Evolutionary conservation across 2,113 vertebrate species (phyloP).

Genomic region (Xiphophorus hellerii): DNA sequence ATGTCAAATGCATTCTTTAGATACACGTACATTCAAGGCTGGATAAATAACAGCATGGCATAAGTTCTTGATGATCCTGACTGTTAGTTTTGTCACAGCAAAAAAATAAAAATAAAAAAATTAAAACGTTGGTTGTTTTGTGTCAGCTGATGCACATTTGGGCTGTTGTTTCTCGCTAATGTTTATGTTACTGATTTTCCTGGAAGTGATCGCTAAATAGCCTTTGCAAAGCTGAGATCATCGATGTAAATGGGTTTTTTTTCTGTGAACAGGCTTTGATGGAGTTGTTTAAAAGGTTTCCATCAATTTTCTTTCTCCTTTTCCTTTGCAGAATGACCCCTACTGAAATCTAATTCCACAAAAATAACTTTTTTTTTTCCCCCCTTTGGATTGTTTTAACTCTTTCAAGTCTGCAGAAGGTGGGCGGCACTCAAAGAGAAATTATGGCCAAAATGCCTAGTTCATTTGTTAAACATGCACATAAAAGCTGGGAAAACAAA

Average conservation of each 20-base stretch:
- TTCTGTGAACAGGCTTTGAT: not conserved
- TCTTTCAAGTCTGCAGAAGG: conserved; percentile 10
- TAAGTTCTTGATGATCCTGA: not conserved
- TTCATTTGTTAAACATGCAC: conserved; percentile 13
- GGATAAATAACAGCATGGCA: not conserved
- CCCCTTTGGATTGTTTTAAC: not conserved
- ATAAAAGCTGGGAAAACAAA: conserved; percentile 10
- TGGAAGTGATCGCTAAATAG: not conserved
- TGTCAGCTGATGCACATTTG: not conserved
- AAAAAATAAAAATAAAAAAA: not conserved
- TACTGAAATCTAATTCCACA: not conserved
- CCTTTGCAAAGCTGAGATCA: not conserved
- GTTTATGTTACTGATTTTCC: not conserved
- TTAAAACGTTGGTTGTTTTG: not conserved
- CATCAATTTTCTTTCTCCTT: not conserved
- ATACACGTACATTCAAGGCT: not conserved
- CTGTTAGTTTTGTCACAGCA: not conserved
- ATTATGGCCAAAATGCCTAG: not conserved
- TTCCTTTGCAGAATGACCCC: not conserved
- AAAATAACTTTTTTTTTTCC: not conserved
- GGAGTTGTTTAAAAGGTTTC: not conserved
- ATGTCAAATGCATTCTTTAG: not conserved
- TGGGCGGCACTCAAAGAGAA: conserved; percentile 10
- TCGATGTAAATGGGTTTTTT: not conserved
- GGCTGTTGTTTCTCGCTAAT: not conserved